A percentile compares a stretch with the other conserved stretches of the same genome.
Conservation (phyloP, 2,888 invertebrate species). For the Ormyrus nitidulus region DNA sequence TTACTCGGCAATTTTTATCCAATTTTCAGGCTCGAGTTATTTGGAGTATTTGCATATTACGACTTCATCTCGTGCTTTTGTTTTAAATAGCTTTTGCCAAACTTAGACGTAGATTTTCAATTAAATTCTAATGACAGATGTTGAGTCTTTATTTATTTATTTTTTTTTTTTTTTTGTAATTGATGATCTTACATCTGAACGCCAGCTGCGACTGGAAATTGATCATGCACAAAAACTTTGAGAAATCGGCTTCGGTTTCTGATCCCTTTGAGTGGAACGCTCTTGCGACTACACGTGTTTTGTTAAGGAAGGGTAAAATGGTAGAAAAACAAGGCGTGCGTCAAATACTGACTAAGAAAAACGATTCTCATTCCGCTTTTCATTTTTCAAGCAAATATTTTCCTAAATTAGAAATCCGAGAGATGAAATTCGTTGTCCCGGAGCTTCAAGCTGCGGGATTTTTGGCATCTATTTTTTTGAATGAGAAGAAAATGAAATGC, state of each 20-base stretch:
- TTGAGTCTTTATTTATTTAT: too few relatives aligned
- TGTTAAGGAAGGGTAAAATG: background rate
- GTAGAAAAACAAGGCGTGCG: constrained; percentile 3
- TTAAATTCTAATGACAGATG: too few relatives aligned
- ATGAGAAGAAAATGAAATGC: too few relatives aligned
- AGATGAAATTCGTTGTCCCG: background rate
- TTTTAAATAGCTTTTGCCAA: too few relatives aligned
- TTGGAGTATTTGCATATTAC: too few relatives aligned
- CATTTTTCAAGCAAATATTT: constrained; percentile 9
- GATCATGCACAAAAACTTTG: background rate
- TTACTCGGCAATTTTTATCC: too few relatives aligned
- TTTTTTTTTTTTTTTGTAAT: background rate
- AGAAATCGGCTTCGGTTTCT: constrained; percentile 18
- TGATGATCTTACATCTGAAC: background rate
- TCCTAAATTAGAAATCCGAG: constrained; percentile 2
- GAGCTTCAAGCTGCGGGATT: too few relatives aligned
- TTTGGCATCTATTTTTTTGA: too few relatives aligned
- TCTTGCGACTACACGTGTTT: background rate
- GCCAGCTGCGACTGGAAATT: constrained; percentile 2
- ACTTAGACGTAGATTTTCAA: too few relatives aligned
- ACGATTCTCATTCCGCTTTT: background rate
- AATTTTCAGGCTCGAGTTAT: too few relatives aligned
- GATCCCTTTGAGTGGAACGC: background rate
- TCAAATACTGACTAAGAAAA: constrained; percentile 1
- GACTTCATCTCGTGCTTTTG: too few relatives aligned